Evolutionary conservation across 2,797 vertebrate species (phyloP).

Genomic region (Oryzias sinensis): DNA sequence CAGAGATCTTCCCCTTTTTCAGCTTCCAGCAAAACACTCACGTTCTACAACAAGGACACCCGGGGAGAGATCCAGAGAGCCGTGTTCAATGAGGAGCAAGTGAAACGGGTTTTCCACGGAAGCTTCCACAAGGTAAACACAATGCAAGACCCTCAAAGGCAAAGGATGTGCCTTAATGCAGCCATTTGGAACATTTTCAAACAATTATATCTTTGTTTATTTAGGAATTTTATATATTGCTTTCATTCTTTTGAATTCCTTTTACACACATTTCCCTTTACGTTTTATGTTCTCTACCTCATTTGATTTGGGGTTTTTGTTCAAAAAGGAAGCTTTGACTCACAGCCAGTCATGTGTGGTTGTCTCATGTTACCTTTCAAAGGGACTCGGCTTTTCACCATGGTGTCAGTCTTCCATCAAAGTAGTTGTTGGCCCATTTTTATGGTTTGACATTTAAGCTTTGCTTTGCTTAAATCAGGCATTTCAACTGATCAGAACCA

Average conservation of each 20-base stretch:
- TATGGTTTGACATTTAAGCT: conserved; percentile 24
- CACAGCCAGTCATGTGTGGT: conserved; percentile 13
- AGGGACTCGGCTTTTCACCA: conserved; percentile 20
- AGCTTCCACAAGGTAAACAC: conserved; percentile 98
- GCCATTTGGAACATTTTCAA: no score
- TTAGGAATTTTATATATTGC: conserved; percentile 3
- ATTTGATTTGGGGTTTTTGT: conserved; percentile 22
- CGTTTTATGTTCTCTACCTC: conserved; percentile 22
- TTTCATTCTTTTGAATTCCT: conserved; percentile 22
- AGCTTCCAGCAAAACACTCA: conserved; percentile 91
- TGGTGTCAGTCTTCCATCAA: conserved; percentile 21
- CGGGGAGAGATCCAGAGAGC: conserved; percentile 91
- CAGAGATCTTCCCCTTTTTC: conserved; percentile 62
- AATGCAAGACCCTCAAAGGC: neutral
- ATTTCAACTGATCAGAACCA: conserved; percentile 21
- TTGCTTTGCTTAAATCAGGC: conserved; percentile 32
- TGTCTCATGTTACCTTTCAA: conserved; percentile 30
- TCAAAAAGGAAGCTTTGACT: conserved; percentile 21
- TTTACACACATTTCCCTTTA: conserved; percentile 15
- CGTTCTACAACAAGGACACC: conserved; percentile 97
- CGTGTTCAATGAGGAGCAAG: conserved; percentile 87
- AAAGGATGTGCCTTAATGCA: no score
- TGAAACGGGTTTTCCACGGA: conserved; percentile 95
- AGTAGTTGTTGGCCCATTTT: conserved; percentile 14
- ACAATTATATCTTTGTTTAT: neutral